These are phyloP conservation scores for Entomobrya proxima DNA, from an alignment of 2,888 invertebrate species.

Conservation along the genomic window DNA sequence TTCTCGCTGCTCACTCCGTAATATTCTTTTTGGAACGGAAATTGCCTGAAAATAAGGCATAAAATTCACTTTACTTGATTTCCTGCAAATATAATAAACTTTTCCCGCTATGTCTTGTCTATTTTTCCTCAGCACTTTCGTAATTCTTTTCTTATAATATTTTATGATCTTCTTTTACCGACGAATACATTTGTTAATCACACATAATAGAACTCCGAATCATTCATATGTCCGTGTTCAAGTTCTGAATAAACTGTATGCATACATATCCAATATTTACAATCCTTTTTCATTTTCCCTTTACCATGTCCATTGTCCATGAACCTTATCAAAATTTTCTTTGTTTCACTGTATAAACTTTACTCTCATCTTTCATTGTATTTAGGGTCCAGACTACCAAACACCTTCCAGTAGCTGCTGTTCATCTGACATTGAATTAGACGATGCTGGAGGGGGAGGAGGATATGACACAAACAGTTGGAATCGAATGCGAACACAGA, in stretches of 20 bases:
- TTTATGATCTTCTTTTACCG: neutral
- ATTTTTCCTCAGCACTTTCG: neutral
- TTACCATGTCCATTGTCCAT: no score
- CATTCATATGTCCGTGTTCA: no score
- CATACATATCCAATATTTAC: no score
- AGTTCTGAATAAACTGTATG: no score
- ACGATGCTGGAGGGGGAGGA: constrained; percentile 51
- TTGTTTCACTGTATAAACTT: neutral
- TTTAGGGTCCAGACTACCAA: constrained; percentile 73
- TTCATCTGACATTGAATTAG: constrained; percentile 63
- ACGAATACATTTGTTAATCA: neutral
- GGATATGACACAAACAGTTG: constrained; percentile 36
- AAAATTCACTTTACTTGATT: constrained; percentile 65
- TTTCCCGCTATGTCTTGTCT: constrained; percentile 15
- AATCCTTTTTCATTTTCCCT: no score
- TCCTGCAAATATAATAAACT: constrained; percentile 66
- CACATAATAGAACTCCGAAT: no score
- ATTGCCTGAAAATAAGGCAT: constrained; percentile 64
- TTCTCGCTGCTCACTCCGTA: neutral
- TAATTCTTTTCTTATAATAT: neutral
- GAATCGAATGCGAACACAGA: constrained; percentile 39
- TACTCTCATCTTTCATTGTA: neutral
- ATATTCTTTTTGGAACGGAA: constrained; percentile 46
- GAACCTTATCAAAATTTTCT: neutral
- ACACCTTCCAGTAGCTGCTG: constrained; percentile 61